phyloP scores from a whole-genome alignment of 2,797 vertebrate species.

The Gadopsis marmoratus region DNA sequence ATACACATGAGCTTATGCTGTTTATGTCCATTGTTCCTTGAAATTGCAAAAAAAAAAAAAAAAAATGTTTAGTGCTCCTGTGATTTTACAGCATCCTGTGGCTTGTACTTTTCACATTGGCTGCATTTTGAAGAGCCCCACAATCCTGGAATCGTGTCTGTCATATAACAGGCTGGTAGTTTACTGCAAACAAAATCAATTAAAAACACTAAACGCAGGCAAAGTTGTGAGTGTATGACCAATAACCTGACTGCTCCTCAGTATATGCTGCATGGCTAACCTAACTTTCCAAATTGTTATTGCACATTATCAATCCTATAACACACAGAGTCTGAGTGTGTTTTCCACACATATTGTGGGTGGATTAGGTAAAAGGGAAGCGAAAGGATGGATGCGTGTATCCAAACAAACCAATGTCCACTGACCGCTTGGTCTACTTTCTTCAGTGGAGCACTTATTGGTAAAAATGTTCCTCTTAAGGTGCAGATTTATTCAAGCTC shows the following conservation, averaged over 20 bases:
- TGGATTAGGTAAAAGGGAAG: not conserved
- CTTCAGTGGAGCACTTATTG: not conserved
- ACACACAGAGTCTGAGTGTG: not conserved
- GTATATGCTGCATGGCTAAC: not conserved
- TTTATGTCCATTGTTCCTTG: conserved; percentile 8
- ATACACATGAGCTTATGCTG: not conserved
- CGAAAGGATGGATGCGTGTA: not conserved
- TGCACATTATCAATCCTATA: not conserved
- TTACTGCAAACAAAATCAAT: not conserved
- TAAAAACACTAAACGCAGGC: not conserved
- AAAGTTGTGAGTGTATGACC: not conserved
- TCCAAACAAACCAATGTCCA: not conserved
- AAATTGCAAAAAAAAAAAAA: not conserved
- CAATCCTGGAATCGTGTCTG: not conserved
- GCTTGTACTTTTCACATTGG: not conserved
- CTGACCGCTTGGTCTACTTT: not conserved
- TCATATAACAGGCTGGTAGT: not conserved
- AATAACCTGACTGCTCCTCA: not conserved
- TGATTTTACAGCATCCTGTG: not conserved
- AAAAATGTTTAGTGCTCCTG: not conserved
- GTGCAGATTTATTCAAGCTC: not conserved
- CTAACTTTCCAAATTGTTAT: not conserved
- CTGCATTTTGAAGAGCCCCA: not conserved
- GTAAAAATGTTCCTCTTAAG: not conserved
- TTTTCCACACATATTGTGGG: not conserved